Percentiles rank a stretch among this genome's conserved stretches.
Conservation (phyloP, 2,797 vertebrate genomes). For the Macrochelys suwanniensis region DNA sequence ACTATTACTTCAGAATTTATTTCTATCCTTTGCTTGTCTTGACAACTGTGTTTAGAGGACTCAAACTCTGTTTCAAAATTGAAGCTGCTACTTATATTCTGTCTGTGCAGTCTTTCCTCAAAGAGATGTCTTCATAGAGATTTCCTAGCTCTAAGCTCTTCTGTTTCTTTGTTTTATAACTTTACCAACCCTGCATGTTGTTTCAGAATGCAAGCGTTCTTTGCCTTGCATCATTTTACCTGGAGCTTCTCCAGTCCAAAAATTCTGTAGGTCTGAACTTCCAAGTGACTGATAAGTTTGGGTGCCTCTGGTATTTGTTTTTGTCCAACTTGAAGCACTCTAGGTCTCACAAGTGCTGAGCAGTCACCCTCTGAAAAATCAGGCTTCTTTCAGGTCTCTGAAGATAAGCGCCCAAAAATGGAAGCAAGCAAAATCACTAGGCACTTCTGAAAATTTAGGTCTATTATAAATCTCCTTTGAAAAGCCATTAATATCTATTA, state of each 20-base stretch:
- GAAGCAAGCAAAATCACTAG: background rate
- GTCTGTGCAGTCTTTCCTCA: background rate
- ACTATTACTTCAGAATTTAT: background rate
- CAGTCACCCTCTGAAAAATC: fast-evolving
- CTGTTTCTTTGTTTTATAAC: background rate
- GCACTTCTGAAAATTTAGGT: background rate
- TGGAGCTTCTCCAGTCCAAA: background rate
- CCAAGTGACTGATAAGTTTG: background rate
- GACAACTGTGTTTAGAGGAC: background rate
- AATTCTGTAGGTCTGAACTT: background rate
- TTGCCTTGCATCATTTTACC: background rate
- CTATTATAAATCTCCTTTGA: background rate
- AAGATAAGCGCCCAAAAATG: background rate
- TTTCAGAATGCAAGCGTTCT: background rate
- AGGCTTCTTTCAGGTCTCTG: fast-evolving
- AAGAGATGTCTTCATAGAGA: background rate
- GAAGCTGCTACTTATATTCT: background rate
- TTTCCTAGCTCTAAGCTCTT: background rate
- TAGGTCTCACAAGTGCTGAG: fast-evolving
- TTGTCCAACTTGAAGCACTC: background rate
- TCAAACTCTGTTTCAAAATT: background rate
- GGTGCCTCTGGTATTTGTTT: background rate
- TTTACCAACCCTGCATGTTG: background rate
- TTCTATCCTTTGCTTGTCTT: background rate
- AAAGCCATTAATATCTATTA: background rate